Conservation (phyloP, 2,888 invertebrate species). For the Heliconius cydno region DNA sequence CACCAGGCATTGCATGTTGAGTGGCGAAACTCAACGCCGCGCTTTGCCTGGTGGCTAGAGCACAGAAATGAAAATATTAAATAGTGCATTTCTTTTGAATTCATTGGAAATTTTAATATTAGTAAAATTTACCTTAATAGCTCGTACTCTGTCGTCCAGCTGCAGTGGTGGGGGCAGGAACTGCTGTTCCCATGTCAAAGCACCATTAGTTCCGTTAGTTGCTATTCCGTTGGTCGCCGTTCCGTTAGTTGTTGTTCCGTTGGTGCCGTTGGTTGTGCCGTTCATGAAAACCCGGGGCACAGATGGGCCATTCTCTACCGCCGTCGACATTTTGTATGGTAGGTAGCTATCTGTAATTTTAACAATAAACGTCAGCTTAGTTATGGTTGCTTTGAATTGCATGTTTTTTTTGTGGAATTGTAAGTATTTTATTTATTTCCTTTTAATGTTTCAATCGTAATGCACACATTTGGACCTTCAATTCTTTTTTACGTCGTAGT, state of each 20-base stretch:
- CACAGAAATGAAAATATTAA: no score
- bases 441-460: not conserved
- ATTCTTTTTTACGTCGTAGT: not conserved
- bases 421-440: no score
- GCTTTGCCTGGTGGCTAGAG: no score
- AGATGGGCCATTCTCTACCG: constrained; percentile 54
- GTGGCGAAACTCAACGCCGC: no score
- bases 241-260: constrained; percentile 49
- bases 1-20: no score
- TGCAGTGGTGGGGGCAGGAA: constrained; percentile 70
- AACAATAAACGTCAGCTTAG: not conserved
- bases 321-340: constrained; percentile 58
- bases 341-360: not conserved
- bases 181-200: constrained; percentile 62
- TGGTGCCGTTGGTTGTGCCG: constrained; percentile 40
- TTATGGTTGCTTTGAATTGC: not conserved
- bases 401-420: not conserved
- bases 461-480: not conserved
- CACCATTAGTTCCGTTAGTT: constrained; percentile 41
- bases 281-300: constrained; percentile 51
- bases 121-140: constrained; percentile 63
- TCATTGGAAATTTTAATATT: not conserved
- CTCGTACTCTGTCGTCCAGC: constrained; percentile 66
- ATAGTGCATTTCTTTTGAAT: no score
- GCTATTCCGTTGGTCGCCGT: constrained; percentile 46